A percentile compares a stretch with the other conserved stretches of the same genome.
These are phyloP conservation scores for Hirtodrosophila trivittata DNA, from an alignment of 2,888 invertebrate species.

Conservation along the genomic window DNA sequence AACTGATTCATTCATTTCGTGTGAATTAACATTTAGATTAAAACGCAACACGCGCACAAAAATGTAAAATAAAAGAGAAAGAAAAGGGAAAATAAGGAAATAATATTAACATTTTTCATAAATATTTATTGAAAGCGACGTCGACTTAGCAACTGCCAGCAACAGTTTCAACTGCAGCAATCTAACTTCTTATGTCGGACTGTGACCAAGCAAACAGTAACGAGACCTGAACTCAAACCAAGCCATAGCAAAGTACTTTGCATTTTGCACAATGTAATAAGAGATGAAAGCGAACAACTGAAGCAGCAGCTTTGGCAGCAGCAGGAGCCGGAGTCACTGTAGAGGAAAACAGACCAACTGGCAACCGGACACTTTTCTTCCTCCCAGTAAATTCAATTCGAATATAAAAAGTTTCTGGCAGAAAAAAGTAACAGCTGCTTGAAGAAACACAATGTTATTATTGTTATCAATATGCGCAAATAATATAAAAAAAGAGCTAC, in stretches of 20 bases:
- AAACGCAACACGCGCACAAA: constrained; percentile 50
- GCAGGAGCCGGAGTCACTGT: constrained; percentile 9
- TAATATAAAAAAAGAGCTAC: constrained; percentile 10
- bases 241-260: constrained; percentile 58
- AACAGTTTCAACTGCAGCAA: constrained; percentile 63
- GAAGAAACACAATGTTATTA: constrained; percentile 51
- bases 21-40: constrained; percentile 75
- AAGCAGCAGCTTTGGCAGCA: constrained; percentile 19
- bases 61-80: constrained; percentile 13
- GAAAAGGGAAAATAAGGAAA: constrained; percentile 4
- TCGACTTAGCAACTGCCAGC: constrained; percentile 17
- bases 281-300: constrained; percentile 63
- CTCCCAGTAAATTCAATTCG: constrained; percentile 25
- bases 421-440: constrained; percentile 49
- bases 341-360: constrained; percentile 11
- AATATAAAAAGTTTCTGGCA: constrained; percentile 23
- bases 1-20: constrained; percentile 74
- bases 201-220: constrained; percentile 19
- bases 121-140: constrained; percentile 65
- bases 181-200: constrained; percentile 54
- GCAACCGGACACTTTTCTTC: constrained; percentile 43
- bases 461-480: constrained; percentile 39
- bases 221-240: constrained; percentile 8
- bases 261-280: constrained; percentile 69
- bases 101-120: constrained; percentile 71